A percentile compares a stretch with the other conserved stretches of the same genome.
Evolutionary conservation across 2,113 vertebrate species (phyloP).

Genomic region (Pangasianodon hypophthalmus): DNA sequence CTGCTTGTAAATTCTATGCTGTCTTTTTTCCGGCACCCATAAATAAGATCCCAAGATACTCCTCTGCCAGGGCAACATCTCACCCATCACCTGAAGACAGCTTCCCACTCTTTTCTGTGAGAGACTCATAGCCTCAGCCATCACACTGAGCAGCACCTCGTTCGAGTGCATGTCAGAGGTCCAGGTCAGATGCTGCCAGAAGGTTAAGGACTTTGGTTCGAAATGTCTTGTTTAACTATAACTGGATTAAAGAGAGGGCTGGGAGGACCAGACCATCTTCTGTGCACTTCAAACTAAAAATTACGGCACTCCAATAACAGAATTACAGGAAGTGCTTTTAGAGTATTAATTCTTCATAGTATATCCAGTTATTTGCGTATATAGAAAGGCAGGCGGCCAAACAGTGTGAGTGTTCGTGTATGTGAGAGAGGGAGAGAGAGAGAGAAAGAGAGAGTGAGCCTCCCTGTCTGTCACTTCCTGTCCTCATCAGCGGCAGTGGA

Average conservation of each 20-base stretch:
- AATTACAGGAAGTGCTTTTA: not conserved
- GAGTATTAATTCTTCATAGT: not conserved
- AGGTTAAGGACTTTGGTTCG: not conserved
- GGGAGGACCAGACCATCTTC: not conserved
- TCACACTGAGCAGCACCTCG: not conserved
- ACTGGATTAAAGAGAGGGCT: not conserved
- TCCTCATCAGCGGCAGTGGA: not conserved
- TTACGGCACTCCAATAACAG: too few relatives aligned
- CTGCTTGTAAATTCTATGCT: not conserved
- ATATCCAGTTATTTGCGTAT: not conserved
- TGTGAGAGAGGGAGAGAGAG: too few relatives aligned
- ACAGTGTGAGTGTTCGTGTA: not conserved
- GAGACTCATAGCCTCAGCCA: not conserved
- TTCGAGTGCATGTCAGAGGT: not conserved
- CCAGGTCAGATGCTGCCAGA: not conserved
- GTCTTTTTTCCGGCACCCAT: not conserved
- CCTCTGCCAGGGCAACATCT: not conserved
- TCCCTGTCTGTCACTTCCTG: not conserved
- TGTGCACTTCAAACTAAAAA: not conserved
- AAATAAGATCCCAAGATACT: not conserved
- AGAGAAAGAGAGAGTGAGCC: not conserved
- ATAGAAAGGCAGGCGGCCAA: not conserved
- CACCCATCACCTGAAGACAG: not conserved
- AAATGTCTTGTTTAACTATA: not conserved
- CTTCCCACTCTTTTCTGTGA: not conserved